phyloP scores from a whole-genome alignment of 2,888 invertebrate genomes.

The Bedellia somnulentella region DNA sequence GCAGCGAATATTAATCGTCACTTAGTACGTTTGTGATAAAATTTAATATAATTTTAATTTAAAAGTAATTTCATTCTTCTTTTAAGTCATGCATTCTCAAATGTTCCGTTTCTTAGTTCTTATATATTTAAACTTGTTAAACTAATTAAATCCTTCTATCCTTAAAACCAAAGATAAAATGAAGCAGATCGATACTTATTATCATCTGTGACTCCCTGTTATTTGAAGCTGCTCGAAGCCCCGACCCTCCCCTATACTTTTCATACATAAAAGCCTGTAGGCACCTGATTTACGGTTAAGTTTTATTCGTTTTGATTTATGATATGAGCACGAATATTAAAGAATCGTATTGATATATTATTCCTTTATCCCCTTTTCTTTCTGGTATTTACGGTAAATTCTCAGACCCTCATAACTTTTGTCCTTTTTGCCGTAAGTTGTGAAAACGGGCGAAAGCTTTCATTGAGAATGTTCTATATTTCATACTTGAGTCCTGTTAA shows the following conservation, averaged over 20 bases:
- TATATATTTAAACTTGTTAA: too few relatives aligned
- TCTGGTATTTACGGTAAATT: slow-evolving; percentile 53
- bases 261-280: slow-evolving; percentile 17
- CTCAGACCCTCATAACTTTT: slow-evolving; percentile 54
- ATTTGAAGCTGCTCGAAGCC: too few relatives aligned
- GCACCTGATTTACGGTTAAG: slow-evolving; percentile 40
- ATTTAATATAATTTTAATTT: too few relatives aligned
- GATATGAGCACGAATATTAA: slow-evolving; percentile 54
- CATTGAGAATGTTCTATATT: slow-evolving; percentile 30
- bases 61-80: too few relatives aligned
- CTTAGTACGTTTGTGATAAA: too few relatives aligned
- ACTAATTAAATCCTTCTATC: too few relatives aligned
- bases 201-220: too few relatives aligned
- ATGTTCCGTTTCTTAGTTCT: too few relatives aligned
- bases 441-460: slow-evolving; percentile 36
- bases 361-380: slow-evolving; percentile 54
- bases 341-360: slow-evolving; percentile 62
- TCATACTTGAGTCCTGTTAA: slow-evolving; percentile 21
- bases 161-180: too few relatives aligned
- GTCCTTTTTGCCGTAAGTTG: slow-evolving; percentile 49
- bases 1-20: too few relatives aligned
- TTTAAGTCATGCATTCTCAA: too few relatives aligned
- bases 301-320: slow-evolving; percentile 56
- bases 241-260: slow-evolving; percentile 3
- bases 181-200: too few relatives aligned